Conservation (phyloP, 2,113 vertebrate genomes). For the Laterallus jamaicensis region DNA sequence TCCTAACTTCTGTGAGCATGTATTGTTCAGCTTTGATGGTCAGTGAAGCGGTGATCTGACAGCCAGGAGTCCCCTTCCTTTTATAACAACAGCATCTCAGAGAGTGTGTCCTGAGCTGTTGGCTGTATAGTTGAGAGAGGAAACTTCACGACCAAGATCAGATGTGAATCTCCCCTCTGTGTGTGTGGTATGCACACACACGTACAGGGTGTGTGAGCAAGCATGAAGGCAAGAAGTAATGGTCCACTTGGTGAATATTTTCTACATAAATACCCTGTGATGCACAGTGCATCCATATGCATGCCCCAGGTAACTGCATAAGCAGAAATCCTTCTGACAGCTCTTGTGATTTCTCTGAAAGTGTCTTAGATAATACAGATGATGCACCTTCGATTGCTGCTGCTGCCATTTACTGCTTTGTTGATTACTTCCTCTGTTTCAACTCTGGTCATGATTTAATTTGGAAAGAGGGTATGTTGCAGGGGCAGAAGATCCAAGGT, state of each 20-base stretch:
- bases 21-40: neutral
- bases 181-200: neutral
- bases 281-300: neutral
- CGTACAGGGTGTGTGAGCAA: accelerated
- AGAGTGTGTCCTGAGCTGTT: neutral
- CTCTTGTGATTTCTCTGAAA: neutral
- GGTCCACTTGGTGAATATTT: neutral
- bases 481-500: neutral
- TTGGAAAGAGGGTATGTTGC: neutral
- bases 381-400: neutral
- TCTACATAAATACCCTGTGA: neutral
- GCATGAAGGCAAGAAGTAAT: neutral
- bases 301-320: neutral
- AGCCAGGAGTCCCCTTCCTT: neutral
- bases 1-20: neutral
- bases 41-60: neutral
- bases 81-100: neutral
- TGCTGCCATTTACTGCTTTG: neutral
- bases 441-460: neutral
- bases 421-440: neutral
- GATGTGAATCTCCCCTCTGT: neutral
- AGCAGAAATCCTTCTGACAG: neutral
- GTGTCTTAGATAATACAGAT: neutral
- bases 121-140: neutral
- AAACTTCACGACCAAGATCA: neutral